Percentiles rank a stretch among this genome's conserved stretches.
phyloP scores from a whole-genome alignment of 2,888 invertebrate species.

The Agelastica alni region DNA sequence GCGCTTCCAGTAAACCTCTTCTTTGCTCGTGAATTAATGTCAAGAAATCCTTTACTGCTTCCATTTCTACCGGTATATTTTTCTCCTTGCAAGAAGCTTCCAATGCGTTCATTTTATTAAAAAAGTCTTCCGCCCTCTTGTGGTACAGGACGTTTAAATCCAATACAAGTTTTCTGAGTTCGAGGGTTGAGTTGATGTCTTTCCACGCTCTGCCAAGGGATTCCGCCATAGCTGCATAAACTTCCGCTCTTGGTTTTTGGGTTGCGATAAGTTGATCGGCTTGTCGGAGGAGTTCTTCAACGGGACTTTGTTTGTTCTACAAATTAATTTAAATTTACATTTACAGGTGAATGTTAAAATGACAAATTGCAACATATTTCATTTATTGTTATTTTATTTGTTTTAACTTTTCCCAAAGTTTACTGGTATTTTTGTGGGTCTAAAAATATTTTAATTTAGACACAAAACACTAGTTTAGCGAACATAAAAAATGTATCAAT shows the following conservation, averaged over 20 bases:
- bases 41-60: conserved; percentile 70
- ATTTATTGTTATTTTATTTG: no score
- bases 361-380: no score
- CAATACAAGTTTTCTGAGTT: conserved; percentile 75
- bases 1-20: conserved; percentile 72
- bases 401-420: no score
- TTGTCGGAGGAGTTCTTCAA: conserved; percentile 82
- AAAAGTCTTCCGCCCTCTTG: conserved; percentile 70
- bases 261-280: conserved; percentile 84
- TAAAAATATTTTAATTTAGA: no score
- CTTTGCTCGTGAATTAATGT: conserved; percentile 73
- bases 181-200: conserved; percentile 78
- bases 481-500: no score
- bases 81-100: conserved; percentile 72
- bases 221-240: conserved; percentile 88
- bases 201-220: conserved; percentile 77
- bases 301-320: conserved; percentile 85
- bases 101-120: conserved; percentile 68
- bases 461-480: no score
- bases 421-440: no score
- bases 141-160: conserved; percentile 81
- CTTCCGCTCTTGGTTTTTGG: conserved; percentile 75
- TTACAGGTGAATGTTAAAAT: no score
- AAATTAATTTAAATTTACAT: no score
- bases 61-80: conserved; percentile 71